Conservation (phyloP, 2,797 vertebrate genomes). For the Hippoglossus hippoglossus region DNA sequence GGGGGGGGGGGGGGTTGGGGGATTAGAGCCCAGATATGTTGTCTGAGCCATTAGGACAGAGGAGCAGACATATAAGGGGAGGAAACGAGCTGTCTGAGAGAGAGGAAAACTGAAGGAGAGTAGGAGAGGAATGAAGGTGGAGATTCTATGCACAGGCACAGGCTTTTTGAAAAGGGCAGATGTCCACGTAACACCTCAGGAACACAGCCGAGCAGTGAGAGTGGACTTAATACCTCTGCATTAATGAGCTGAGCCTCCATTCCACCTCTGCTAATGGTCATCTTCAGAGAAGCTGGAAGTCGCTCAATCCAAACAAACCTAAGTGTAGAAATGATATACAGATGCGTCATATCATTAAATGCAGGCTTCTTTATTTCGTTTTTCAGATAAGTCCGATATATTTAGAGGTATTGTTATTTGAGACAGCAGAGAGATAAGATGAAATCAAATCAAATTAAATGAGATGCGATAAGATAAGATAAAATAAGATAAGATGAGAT, state of each 20-base stretch:
- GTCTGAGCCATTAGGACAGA: constrained; percentile 53
- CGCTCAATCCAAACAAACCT: too few relatives aligned
- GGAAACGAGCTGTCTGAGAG: constrained; percentile 16
- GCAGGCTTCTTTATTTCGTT: too few relatives aligned
- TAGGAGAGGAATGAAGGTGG: constrained; percentile 25
- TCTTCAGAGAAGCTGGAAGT: background rate
- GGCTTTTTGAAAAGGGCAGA: constrained; percentile 66
- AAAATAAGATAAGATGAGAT: too few relatives aligned
- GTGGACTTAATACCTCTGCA: constrained; percentile 21
- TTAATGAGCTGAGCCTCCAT: constrained; percentile 45
- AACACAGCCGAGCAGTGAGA: constrained; percentile 35
- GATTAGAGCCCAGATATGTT: constrained; percentile 57
- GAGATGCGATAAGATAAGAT: too few relatives aligned
- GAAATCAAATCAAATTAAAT: too few relatives aligned
- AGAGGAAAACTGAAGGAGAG: background rate
- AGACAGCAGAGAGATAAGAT: background rate
- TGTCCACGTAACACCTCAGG: constrained; percentile 43
- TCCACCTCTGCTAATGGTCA: constrained; percentile 4
- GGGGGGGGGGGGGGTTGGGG: constrained; percentile 27
- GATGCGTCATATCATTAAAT: too few relatives aligned
- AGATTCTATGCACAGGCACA: constrained; percentile 17
- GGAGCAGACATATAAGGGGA: constrained; percentile 23
- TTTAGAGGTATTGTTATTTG: too few relatives aligned
- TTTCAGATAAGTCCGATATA: too few relatives aligned
- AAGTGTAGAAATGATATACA: too few relatives aligned